These are phyloP conservation scores for Ageneiosus marmoratus DNA, from an alignment of 2,113 vertebrate species.

Conservation along the genomic window DNA sequence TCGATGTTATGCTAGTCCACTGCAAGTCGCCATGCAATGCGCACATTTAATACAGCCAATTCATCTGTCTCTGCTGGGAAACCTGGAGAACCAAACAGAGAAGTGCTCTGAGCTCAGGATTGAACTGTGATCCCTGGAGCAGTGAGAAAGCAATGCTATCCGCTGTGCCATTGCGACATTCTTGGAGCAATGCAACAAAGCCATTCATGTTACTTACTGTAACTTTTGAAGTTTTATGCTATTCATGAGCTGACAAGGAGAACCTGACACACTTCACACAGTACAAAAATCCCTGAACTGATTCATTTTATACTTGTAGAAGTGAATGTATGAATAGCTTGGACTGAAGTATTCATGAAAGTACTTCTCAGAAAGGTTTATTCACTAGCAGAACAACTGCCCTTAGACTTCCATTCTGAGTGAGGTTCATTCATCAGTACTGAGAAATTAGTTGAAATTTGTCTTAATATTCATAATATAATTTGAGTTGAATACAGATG, in stretches of 20 bases:
- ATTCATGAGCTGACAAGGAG: neutral
- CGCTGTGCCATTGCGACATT: neutral
- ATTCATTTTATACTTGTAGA: neutral
- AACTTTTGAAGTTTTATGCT: neutral
- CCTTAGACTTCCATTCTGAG: neutral
- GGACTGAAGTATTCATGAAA: conserved; percentile 6
- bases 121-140: neutral
- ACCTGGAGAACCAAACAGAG: neutral
- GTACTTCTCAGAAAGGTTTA: conserved; percentile 12
- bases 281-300: neutral
- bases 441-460: conserved; percentile 7
- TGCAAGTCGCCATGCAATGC: neutral
- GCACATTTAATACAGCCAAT: neutral
- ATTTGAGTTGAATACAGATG: conserved; percentile 1
- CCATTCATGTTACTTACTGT: neutral
- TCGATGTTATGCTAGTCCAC: neutral
- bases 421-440: neutral
- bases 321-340: conserved; percentile 20
- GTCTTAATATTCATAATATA: conserved; percentile 5
- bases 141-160: neutral
- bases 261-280: neutral
- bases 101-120: neutral
- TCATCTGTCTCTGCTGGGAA: neutral
- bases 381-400: conserved; percentile 10
- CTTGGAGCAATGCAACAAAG: neutral